Evolutionary conservation across 2,797 vertebrate genomes (phyloP).

Genomic region (Dipus sagitta): DNA sequence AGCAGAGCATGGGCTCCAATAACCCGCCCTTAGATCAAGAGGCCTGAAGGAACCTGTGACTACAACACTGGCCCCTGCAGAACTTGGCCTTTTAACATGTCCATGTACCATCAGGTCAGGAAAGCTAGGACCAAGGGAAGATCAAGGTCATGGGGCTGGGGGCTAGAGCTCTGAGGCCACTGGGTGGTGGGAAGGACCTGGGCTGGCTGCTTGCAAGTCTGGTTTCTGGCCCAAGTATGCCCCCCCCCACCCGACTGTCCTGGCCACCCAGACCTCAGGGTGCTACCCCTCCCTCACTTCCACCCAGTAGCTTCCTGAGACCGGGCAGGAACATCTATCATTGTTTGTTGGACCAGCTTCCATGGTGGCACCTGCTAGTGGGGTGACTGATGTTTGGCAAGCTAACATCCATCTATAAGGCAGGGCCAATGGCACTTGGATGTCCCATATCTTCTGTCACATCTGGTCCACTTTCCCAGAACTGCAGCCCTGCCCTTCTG

Average conservation of each 20-base stretch:
- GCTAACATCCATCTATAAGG: background rate
- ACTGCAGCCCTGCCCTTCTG: fast-evolving
- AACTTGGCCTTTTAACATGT: background rate
- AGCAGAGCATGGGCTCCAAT: background rate
- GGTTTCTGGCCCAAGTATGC: no score
- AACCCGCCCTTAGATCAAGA: background rate
- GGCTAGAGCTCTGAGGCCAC: background rate
- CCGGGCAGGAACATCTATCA: background rate
- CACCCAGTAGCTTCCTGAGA: background rate
- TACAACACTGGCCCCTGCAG: background rate
- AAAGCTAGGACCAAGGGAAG: background rate
- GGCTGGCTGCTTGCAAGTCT: background rate
- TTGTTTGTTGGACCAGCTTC: no score
- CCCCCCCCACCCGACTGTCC: background rate
- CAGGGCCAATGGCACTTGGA: background rate
- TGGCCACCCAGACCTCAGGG: fast-evolving
- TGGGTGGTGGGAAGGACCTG: background rate
- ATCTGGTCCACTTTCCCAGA: background rate
- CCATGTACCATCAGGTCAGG: background rate
- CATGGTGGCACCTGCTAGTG: background rate
- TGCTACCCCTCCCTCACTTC: background rate
- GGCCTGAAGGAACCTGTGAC: background rate
- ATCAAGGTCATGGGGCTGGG: background rate
- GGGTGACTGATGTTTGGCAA: background rate
- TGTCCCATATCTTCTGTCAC: background rate